Evolutionary conservation across 2,888 invertebrate species (phyloP).

Genomic region (Ornithoptera priamus): DNA sequence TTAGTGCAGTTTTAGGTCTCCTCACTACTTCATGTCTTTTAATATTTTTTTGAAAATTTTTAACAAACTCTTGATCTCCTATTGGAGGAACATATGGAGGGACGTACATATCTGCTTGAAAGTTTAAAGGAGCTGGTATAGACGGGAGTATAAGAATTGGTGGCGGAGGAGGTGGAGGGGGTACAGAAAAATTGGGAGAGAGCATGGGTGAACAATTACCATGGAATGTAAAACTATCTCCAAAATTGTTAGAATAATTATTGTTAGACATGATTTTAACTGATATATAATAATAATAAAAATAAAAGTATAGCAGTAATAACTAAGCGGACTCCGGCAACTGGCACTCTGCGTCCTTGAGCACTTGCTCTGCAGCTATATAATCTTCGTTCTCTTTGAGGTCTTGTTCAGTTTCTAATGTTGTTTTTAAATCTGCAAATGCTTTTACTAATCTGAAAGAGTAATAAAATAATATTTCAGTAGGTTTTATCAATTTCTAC

Average conservation of each 20-base stretch:
- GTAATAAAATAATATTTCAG: neutral
- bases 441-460: slow-evolving; percentile 84
- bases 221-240: slow-evolving; percentile 68
- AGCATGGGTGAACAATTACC: slow-evolving; percentile 35
- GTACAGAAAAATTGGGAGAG: slow-evolving; percentile 34
- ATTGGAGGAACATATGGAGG: slow-evolving; percentile 32
- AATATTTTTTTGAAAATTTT: slow-evolving; percentile 44
- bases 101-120: neutral
- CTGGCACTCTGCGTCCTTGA: slow-evolving; percentile 84
- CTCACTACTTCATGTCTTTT: slow-evolving; percentile 24
- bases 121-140: slow-evolving; percentile 10
- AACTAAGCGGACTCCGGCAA: slow-evolving; percentile 62
- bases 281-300: slow-evolving; percentile 46
- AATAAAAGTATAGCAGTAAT: slow-evolving; percentile 36
- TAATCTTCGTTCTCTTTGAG: slow-evolving; percentile 88
- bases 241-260: slow-evolving; percentile 61
- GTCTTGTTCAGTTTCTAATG: slow-evolving; percentile 87
- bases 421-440: slow-evolving; percentile 85
- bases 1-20: slow-evolving; percentile 38
- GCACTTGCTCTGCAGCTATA: slow-evolving; percentile 81
- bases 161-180: slow-evolving; percentile 50
- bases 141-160: slow-evolving; percentile 42
- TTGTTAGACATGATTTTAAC: slow-evolving; percentile 68
- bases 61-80: slow-evolving; percentile 54
- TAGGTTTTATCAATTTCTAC: too few relatives aligned